A percentile compares a stretch with the other conserved stretches of the same genome.
These are phyloP conservation scores for Azemiops feae DNA, from an alignment of 2,113 vertebrate genomes.

Conservation along the genomic window DNA sequence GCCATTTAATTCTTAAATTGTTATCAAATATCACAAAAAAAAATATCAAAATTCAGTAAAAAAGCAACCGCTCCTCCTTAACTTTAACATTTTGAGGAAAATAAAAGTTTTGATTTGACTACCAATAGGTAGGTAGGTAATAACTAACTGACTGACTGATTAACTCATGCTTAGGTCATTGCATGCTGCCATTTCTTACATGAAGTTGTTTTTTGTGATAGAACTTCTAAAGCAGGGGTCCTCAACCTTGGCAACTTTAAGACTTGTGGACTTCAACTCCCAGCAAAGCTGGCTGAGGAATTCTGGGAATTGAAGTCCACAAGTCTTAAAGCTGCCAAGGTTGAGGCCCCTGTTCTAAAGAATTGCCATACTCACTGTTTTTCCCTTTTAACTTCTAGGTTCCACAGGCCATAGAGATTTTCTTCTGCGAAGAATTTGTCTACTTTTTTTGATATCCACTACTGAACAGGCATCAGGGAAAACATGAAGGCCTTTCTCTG, in stretches of 20 bases:
- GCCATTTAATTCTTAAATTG: not conserved
- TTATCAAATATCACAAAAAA: not conserved
- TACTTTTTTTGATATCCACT: conserved; percentile 79
- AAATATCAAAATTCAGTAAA: not conserved
- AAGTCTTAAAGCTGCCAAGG: no score
- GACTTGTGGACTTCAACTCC: no score
- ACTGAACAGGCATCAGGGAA: conserved; percentile 73
- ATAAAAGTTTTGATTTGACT: not conserved
- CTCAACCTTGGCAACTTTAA: no score
- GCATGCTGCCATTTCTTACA: not conserved
- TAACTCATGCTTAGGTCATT: not conserved
- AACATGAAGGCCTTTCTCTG: conserved; percentile 59
- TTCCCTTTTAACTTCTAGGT: conserved; percentile 71
- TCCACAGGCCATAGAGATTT: conserved; percentile 97
- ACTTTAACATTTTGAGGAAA: not conserved
- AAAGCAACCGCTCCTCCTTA: not conserved
- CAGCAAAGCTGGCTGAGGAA: no score
- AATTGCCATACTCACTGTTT: not conserved
- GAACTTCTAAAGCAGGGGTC: not conserved
- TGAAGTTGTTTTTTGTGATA: fast-evolving
- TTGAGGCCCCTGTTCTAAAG: not conserved
- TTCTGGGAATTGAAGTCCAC: no score
- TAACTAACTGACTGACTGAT: not conserved
- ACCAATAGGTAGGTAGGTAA: not conserved
- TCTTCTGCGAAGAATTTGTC: conserved; percentile 98